Evolutionary conservation across 2,113 vertebrate genomes (phyloP), one percentile per base, ranked within the genome.

Genomic region (Poicephalus meyeri): DNA sequence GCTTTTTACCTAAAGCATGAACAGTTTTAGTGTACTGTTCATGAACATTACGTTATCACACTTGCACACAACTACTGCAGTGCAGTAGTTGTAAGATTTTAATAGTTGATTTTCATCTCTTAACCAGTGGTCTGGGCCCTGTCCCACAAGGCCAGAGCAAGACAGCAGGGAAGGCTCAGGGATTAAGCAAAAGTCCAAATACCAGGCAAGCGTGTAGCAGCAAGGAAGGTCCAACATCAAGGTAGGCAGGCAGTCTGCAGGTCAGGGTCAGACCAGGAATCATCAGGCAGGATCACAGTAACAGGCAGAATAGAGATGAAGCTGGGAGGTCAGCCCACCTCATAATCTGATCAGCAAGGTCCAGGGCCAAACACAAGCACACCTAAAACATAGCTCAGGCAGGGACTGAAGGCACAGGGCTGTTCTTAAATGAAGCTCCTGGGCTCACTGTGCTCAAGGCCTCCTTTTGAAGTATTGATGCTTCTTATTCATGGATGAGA

Each of bases 301-400:
- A 66, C n/a, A 85, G 19, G 61, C 37, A 80, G 46, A 76, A 29
- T 11, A 6, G 14, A 46, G 33, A 60, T 37, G 31, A n/a, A 69
- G 21, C 58, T 52, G 23, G 25, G 21, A 69, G 69, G 20, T 37
- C 33, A 68, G 42, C 25, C 29, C 37, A 78, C 65, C 42, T 73
- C 69, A 5, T 2, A 7, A 17, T 19, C 50, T 63, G 60, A 41
- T 47, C 74, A 65, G 18, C 37, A 82, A n/a, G 7, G 4, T 10
- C 15, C 0, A 6, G 6, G 0, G 17, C n/a, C 33, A 73, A 50
- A 17, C 31, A 63, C 11, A 41, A 28, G 11, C 33, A 79, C 29
- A 24, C n/a, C 44, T 53, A 35, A 69, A 26, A 29, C 5, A 4
- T 8, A 41, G 10, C 44, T 73, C 19, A 46, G 21, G 15, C 11